Base-by-base conservation (phyloP, 1,140 invertebrate genomes). In the Pemphigus obesinymphae region DNA sequence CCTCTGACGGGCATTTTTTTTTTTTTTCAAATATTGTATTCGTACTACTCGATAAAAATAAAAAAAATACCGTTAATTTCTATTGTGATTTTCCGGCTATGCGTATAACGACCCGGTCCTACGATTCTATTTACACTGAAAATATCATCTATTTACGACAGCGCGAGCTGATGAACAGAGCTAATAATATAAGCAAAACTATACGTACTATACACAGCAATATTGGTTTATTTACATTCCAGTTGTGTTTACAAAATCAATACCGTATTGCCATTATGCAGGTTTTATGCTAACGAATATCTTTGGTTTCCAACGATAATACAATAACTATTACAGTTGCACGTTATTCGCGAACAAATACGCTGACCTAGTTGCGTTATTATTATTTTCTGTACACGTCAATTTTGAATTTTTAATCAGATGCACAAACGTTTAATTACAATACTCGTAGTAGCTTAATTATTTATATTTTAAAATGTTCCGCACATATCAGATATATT, bases 221-320 rank as follows among this genome's bases (percentile, higher is more conserved):
- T 45, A 45, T 70, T 45, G 37, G 68, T 70, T 70, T 70, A 70
- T 70, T 70, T 70, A 70, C 68, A 70, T 45, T 70, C 68, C 68
- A 26, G 40, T 70, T 45, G 68, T 70, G 68, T 70, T 70, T 70
- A 45, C 45, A 70, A 70, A 70, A 70, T 70, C 68, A 70, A 70
- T 70, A 45, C 68, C 40, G 23, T 45, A 70, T 70, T 70, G 40
- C 40, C 26, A 70, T 70, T 70, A 70, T 29, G 40, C 40, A 6
- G 40, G 68, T 70, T 70, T 70, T 70, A 70, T 45, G 68, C 68
- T 70, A 70, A 70, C 68, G 40, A 70, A 70, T 70, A 70, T 70
- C 68, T 70, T 70, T 70, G 40, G 40, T 45, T 45, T 70, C 23
- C 0, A 70, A 70, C 45, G 68, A 45, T 70, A 45, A 70, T n/a